phyloP scores from a whole-genome alignment of 2,113 vertebrate species.

The Atrichornis clamosus region DNA sequence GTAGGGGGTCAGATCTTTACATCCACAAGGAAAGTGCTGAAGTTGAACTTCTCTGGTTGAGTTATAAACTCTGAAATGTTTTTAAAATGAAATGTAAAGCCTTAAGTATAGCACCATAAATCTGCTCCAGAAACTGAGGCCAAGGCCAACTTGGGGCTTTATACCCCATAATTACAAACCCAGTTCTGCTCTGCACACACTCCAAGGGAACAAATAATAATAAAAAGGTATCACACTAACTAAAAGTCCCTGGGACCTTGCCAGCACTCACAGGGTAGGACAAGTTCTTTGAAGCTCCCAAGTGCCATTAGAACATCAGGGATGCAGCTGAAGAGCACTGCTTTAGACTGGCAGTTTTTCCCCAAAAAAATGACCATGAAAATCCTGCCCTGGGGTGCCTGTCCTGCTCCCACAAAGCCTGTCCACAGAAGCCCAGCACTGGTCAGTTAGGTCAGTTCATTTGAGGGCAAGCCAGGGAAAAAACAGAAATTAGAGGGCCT shows the following conservation, averaged over 20 bases:
- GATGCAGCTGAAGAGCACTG: neutral
- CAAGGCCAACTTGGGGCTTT: neutral
- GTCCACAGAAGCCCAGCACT: neutral
- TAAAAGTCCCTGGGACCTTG: neutral
- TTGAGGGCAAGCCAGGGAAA: neutral
- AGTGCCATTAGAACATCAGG: neutral
- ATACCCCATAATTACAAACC: neutral
- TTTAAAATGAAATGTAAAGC: constrained; percentile 2
- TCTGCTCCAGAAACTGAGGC: neutral
- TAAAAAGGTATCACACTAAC: neutral
- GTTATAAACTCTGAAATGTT: neutral
- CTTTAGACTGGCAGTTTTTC: neutral
- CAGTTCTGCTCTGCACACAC: neutral
- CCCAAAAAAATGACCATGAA: fast-evolving
- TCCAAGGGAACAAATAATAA: neutral
- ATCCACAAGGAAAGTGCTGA: neutral
- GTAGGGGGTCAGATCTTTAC: neutral
- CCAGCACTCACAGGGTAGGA: neutral
- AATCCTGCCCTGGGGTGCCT: neutral
- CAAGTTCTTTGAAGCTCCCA: neutral
- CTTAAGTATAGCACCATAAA: constrained; percentile 6
- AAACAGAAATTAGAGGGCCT: neutral
- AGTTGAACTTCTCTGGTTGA: neutral
- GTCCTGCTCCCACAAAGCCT: neutral
- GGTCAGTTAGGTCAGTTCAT: fast-evolving